Conservation (phyloP, 2,113 vertebrate species). For the Elephas maximus region DNA sequence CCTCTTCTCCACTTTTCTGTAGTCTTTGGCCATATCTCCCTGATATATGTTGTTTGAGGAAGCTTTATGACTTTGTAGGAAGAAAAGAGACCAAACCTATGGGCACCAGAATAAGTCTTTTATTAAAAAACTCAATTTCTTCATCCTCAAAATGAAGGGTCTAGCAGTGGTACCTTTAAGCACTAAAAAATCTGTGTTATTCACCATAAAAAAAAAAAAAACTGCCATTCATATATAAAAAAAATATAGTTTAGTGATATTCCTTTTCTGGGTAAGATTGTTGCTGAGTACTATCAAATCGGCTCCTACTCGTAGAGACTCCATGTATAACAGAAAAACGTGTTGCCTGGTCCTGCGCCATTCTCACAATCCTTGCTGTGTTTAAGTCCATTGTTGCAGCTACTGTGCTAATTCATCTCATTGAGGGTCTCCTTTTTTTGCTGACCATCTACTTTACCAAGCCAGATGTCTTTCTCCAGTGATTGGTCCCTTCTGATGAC, state of each 20-base stretch:
- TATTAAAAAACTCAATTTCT: conserved; percentile 18
- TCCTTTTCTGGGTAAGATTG: neutral
- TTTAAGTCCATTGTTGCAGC: neutral
- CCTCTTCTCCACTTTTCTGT: neutral
- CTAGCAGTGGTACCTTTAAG: neutral
- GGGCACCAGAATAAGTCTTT: neutral
- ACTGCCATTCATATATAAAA: neutral
- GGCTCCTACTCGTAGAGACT: neutral
- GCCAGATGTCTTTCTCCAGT: neutral
- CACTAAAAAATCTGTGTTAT: neutral
- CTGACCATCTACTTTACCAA: neutral
- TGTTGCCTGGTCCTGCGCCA: no score
- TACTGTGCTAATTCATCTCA: neutral
- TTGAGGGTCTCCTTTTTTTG: neutral
- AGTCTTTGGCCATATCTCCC: neutral
- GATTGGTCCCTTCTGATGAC: neutral
- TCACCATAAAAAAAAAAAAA: neutral
- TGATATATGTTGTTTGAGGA: neutral
- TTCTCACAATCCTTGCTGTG: neutral
- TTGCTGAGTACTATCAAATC: no score
- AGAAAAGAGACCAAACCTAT: neutral
- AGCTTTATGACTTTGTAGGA: neutral
- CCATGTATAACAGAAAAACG: neutral
- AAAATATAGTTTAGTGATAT: neutral
- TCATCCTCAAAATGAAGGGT: neutral